phyloP scores from a whole-genome alignment of 2,888 invertebrate genomes.

The Hirtodrosophila duncani region DNA sequence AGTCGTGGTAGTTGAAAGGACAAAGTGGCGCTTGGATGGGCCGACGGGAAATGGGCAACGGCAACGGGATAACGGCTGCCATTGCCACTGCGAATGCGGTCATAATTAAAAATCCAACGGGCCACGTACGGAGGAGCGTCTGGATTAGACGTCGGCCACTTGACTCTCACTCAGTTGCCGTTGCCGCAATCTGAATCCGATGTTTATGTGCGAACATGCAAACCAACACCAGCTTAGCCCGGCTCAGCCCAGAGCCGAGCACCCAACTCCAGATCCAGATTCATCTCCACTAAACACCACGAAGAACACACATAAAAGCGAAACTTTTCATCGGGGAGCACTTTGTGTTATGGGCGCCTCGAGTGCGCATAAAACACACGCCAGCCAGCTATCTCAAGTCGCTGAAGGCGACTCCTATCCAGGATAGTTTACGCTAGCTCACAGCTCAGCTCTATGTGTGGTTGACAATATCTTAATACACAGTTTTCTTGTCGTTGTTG shows the following conservation, averaged over 20 bases:
- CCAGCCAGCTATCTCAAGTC: constrained; percentile 42
- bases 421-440: constrained; percentile 25
- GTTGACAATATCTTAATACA: constrained; percentile 36
- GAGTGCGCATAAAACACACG: constrained; percentile 63
- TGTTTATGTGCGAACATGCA: constrained; percentile 33
- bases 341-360: constrained; percentile 61
- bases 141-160: constrained; percentile 23
- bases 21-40: constrained; percentile 27
- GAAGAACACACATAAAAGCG: constrained; percentile 39
- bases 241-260: constrained; percentile 3
- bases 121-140: constrained; percentile 10
- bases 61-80: not conserved
- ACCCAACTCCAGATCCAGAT: not conserved
- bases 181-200: constrained; percentile 16
- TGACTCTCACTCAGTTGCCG: constrained; percentile 28
- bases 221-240: not conserved
- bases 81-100: no score
- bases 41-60: constrained; percentile 1
- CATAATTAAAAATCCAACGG: constrained; percentile 57
- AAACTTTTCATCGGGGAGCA: constrained; percentile 62
- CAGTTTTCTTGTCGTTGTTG: constrained; percentile 15
- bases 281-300: constrained; percentile 11
- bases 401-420: constrained; percentile 44
- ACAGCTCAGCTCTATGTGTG: no score
- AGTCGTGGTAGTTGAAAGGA: constrained; percentile 42